Evolutionary conservation across 2,113 vertebrate genomes (phyloP).

Genomic region (Crotalus tigris): DNA sequence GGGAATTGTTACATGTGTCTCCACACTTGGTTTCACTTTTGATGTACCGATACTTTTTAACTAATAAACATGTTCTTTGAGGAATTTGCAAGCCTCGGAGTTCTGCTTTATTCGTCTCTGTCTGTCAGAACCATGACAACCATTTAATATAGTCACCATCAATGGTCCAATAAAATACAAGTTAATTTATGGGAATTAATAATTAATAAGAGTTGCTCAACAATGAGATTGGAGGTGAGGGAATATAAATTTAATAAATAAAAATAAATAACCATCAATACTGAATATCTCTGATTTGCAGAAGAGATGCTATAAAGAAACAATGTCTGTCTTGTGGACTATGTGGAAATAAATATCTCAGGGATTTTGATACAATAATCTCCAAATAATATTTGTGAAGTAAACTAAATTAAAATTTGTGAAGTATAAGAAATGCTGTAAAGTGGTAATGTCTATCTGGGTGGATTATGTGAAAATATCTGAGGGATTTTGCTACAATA

Average conservation of each 20-base stretch:
- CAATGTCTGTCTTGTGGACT: neutral
- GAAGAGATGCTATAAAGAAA: neutral
- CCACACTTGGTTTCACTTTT: too few species aligned
- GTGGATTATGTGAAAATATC: neutral
- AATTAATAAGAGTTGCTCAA: neutral
- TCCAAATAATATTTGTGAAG: neutral
- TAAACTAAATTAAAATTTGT: neutral
- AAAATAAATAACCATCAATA: too few species aligned
- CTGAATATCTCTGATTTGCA: neutral
- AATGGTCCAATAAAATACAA: neutral
- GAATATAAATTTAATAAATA: neutral
- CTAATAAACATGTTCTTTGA: too few species aligned
- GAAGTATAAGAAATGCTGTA: too few species aligned
- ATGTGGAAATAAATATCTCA: neutral
- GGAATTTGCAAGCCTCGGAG: too few species aligned
- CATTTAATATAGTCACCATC: neutral
- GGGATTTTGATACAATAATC: neutral
- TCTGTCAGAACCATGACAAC: too few species aligned
- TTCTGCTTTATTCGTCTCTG: too few species aligned
- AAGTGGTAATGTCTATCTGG: neutral
- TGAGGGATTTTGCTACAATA: neutral
- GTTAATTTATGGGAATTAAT: neutral
- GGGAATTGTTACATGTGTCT: too few species aligned
- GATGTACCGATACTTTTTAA: too few species aligned
- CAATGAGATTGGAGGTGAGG: neutral